These are phyloP conservation scores for Lasius platythorax DNA, from an alignment of 2,888 invertebrate genomes.

Conservation along the genomic window DNA sequence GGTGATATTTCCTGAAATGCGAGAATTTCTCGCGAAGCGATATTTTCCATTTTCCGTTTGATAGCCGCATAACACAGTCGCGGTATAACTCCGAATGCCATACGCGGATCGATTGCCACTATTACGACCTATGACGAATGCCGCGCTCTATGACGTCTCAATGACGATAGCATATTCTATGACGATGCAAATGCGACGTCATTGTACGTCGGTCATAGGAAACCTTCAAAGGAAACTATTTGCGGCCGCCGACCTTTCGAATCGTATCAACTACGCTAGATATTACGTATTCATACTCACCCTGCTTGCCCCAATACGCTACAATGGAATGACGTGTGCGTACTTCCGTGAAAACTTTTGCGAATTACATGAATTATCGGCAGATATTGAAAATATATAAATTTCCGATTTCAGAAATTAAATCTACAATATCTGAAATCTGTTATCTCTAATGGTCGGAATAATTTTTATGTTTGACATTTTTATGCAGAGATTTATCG, in stretches of 20 bases:
- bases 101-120: constrained; percentile 57
- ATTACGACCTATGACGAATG: constrained; percentile 64
- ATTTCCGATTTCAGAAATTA: not conserved
- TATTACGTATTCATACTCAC: constrained; percentile 45
- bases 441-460: not conserved
- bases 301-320: constrained; percentile 24
- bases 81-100: constrained; percentile 5
- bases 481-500: not conserved
- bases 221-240: constrained; percentile 59
- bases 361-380: constrained; percentile 1
- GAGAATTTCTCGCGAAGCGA: constrained; percentile 5
- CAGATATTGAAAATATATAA: not conserved
- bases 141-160: constrained; percentile 63
- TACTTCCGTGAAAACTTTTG: constrained; percentile 32
- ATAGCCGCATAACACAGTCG: constrained; percentile 16
- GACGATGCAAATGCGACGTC: constrained; percentile 69
- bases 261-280: constrained; percentile 20
- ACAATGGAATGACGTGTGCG: constrained; percentile 22
- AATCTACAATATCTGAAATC: not conserved
- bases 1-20: not conserved
- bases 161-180: constrained; percentile 38
- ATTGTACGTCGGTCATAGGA: constrained; percentile 57
- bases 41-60: constrained; percentile 1
- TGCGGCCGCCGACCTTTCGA: constrained; percentile 61
- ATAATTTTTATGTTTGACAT: not conserved